phyloP scores from a whole-genome alignment of 2,797 vertebrate genomes.

The Premnoplex brunnescens region DNA sequence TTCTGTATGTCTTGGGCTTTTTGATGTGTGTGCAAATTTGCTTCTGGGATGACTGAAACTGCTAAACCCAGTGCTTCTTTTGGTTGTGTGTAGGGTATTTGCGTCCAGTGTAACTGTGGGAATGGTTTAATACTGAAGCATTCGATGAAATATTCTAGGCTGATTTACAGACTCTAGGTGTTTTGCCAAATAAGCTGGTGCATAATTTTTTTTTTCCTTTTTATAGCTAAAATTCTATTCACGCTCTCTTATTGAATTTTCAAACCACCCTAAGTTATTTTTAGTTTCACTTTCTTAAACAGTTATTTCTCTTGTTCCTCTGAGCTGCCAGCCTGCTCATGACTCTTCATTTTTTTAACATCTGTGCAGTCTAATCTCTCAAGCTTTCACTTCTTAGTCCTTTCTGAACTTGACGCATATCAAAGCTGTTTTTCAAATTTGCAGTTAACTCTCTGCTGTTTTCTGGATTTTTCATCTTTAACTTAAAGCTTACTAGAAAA shows the following conservation, averaged over 20 bases:
- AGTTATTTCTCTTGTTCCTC: conserved; percentile 65
- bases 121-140: conserved; percentile 16
- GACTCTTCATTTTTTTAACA: conserved; percentile 71
- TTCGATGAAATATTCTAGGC: conserved; percentile 15
- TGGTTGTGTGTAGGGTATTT: background rate
- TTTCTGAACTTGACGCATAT: conserved; percentile 60
- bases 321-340: conserved; percentile 62
- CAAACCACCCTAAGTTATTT: conserved; percentile 59
- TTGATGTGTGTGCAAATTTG: background rate
- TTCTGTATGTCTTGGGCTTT: background rate
- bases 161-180: conserved; percentile 36
- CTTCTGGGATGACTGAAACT: background rate
- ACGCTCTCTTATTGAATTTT: conserved; percentile 40
- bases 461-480: conserved; percentile 55
- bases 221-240: conserved; percentile 65
- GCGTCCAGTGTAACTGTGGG: background rate
- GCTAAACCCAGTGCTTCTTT: background rate
- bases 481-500: conserved; percentile 27
- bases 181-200: conserved; percentile 47
- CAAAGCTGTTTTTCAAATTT: conserved; percentile 62
- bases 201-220: conserved; percentile 43
- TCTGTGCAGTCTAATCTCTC: conserved; percentile 64
- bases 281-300: conserved; percentile 69
- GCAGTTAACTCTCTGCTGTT: conserved; percentile 48
- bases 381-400: conserved; percentile 61